Percentiles rank a stretch among this genome's conserved stretches.
These are phyloP conservation scores for Diplosoma virens DNA, from an alignment of 23 tunicate genomes.

Conservation along the genomic window DNA sequence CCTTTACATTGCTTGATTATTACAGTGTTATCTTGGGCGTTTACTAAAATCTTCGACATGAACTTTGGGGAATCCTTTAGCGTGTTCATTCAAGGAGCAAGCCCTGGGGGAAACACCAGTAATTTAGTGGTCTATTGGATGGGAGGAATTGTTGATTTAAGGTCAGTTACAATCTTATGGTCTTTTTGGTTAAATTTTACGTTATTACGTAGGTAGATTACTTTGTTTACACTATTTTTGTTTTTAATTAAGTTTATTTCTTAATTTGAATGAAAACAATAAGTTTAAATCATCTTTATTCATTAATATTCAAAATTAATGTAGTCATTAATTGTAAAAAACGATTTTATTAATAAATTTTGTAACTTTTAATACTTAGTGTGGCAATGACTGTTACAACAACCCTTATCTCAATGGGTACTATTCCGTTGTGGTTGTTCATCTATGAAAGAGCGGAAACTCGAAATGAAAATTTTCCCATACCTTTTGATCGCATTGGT, in stretches of 20 bases:
- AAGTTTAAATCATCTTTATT: too few species aligned
- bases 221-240: too few species aligned
- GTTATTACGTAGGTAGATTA: too few species aligned
- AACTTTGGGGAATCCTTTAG: conserved; percentile 2
- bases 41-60: conserved; percentile 41
- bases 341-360: neutral
- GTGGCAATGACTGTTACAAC: conserved; percentile 66
- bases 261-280: too few species aligned
- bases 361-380: conserved; percentile 2
- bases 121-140: conserved; percentile 60
- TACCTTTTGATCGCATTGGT: conserved; percentile 47
- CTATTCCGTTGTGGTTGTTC: conserved; percentile 67
- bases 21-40: conserved; percentile 61
- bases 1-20: neutral
- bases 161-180: conserved; percentile 34
- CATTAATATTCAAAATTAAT: too few species aligned
- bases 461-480: neutral
- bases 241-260: too few species aligned
- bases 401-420: conserved; percentile 49
- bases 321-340: neutral
- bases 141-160: conserved; percentile 56
- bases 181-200: too few species aligned
- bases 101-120: conserved; percentile 62
- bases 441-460: conserved; percentile 20
- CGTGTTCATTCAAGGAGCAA: conserved; percentile 55